These are phyloP conservation scores for Amphimedon queenslandica DNA, from an alignment of 37 sponge, comb jelly and placozoan genomes.

Conservation along the genomic window DNA sequence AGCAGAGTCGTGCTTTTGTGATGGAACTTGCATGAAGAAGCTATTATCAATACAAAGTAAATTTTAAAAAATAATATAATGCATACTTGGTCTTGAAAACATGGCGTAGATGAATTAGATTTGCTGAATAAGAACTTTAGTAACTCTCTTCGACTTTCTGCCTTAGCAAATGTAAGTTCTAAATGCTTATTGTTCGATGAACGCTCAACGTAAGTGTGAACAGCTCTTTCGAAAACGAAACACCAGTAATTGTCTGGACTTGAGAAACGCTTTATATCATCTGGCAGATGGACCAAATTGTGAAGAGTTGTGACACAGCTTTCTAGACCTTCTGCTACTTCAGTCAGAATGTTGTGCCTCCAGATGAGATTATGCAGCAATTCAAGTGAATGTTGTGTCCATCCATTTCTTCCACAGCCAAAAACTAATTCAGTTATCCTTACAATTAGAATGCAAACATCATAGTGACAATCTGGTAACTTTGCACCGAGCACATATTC, in stretches of 20 bases:
- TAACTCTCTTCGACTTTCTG: constrained; percentile 23
- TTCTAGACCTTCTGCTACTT: constrained; percentile 23
- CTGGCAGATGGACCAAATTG: constrained; percentile 24
- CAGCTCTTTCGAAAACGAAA: constrained; percentile 31
- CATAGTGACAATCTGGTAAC: constrained; percentile 14
- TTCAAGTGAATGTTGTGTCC: constrained; percentile 4
- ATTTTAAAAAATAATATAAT: neutral
- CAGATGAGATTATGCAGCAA: constrained; percentile 14
- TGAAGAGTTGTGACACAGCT: constrained; percentile 26
- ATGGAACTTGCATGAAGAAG: neutral
- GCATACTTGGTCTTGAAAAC: neutral
- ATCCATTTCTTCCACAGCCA: constrained; percentile 18
- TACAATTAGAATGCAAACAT: constrained; percentile 25
- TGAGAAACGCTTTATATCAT: constrained; percentile 33
- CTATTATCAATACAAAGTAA: too few species aligned
- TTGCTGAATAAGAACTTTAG: constrained; percentile 13
- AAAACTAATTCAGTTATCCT: constrained; percentile 28
- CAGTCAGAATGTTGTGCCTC: constrained; percentile 26
- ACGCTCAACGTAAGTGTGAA: constrained; percentile 15
- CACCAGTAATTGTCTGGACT: constrained; percentile 51
- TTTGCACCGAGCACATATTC: constrained; percentile 25
- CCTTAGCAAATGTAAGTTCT: constrained; percentile 25
- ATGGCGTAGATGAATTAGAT: neutral
- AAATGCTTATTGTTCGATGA: constrained; percentile 32
- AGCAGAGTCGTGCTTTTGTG: neutral